Evolutionary conservation across 2,113 vertebrate genomes (phyloP).

Genomic region (Merops nubicus): DNA sequence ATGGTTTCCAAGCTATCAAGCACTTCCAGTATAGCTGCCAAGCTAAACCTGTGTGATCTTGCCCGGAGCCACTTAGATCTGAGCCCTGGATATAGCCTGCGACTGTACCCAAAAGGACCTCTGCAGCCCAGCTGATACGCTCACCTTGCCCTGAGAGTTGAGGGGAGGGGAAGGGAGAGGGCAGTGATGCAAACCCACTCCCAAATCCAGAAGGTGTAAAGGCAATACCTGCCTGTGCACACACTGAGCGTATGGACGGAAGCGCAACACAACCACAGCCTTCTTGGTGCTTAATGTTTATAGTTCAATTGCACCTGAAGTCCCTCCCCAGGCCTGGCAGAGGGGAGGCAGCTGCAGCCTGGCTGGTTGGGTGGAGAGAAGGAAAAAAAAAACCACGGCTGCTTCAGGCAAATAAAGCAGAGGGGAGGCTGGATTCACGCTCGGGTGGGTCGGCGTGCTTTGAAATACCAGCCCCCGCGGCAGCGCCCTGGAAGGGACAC

Average conservation of each 20-base stretch:
- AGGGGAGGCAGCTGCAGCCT: background rate
- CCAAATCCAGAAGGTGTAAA: background rate
- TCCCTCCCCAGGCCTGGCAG: background rate
- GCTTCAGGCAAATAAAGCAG: background rate
- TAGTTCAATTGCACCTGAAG: background rate
- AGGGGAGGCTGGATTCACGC: background rate
- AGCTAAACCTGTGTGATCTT: background rate
- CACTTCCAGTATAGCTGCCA: slow-evolving; percentile 8
- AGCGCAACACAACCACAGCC: background rate
- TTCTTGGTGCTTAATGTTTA: background rate
- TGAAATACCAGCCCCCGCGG: background rate
- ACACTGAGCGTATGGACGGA: rapidly evolving
- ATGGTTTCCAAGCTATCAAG: slow-evolving; percentile 13
- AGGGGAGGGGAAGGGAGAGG: background rate
- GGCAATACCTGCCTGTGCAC: background rate
- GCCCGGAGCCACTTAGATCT: background rate
- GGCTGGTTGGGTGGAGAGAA: background rate
- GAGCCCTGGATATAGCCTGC: background rate
- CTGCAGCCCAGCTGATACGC: background rate
- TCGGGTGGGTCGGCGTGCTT: rapidly evolving
- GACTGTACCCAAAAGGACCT: background rate
- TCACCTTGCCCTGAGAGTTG: background rate
- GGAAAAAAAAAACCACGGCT: background rate
- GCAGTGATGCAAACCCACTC: background rate
- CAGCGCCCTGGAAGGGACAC: background rate